Evolutionary conservation across 1,140 invertebrate species (phyloP).

Genomic region (Drosophila sproati): DNA sequence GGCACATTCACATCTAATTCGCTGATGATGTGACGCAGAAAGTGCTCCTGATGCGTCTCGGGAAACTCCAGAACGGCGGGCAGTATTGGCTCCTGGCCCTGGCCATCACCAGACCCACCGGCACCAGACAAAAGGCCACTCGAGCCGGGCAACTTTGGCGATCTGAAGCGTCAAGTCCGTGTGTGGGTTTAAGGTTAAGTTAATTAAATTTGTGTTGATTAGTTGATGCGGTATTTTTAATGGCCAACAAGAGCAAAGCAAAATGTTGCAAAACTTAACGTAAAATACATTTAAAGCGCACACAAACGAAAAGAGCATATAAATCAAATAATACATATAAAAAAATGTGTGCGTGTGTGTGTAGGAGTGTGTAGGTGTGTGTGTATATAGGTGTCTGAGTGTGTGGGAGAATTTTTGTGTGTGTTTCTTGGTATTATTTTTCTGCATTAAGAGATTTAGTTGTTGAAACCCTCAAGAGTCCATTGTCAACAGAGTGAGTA

Average conservation of each 20-base stretch:
- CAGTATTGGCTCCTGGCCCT: slow-evolving; percentile 94
- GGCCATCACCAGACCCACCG: slow-evolving; percentile 59
- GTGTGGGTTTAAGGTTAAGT: slow-evolving; percentile 34
- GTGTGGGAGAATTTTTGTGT: slow-evolving; percentile 8
- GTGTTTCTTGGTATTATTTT: slow-evolving; percentile 7
- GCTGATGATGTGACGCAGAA: slow-evolving; percentile 93
- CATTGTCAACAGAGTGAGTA: neutral
- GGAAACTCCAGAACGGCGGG: slow-evolving; percentile 97
- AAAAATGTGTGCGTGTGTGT: slow-evolving; percentile 1
- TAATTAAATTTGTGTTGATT: slow-evolving; percentile 25
- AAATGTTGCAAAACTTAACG: slow-evolving; percentile 24
- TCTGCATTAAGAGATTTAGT: slow-evolving; percentile 10
- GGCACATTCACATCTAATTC: slow-evolving; percentile 94
- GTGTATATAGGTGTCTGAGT: slow-evolving; percentile 4
- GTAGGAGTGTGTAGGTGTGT: neutral
- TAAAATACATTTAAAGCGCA: slow-evolving; percentile 21
- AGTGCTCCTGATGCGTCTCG: slow-evolving; percentile 96
- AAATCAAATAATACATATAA: slow-evolving; percentile 5
- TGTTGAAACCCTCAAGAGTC: neutral
- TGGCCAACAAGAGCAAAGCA: slow-evolving; percentile 8
- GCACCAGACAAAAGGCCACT: slow-evolving; percentile 51
- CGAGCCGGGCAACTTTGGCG: slow-evolving; percentile 72
- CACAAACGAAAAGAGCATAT: slow-evolving; percentile 26
- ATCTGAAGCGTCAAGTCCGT: slow-evolving; percentile 42
- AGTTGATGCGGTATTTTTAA: slow-evolving; percentile 4